Evolutionary conservation across 1,140 invertebrate species (phyloP).

Genomic region (Drosophila nikananu): DNA sequence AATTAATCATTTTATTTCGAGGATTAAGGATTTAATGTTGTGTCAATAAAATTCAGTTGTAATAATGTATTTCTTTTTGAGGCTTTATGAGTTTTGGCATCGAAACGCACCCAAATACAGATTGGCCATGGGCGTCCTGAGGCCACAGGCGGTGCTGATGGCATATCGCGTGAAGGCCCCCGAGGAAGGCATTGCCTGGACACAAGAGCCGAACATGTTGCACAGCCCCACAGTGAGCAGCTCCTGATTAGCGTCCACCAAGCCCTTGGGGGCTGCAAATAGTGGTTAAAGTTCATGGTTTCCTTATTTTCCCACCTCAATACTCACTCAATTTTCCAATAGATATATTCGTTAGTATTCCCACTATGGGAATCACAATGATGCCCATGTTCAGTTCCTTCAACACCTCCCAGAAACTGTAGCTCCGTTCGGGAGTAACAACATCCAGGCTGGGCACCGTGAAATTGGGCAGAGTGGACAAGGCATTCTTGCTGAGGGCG

Average conservation of each 20-base stretch:
- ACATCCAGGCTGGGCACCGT: constrained; percentile 88
- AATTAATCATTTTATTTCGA: neutral
- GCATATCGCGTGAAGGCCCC: constrained; percentile 92
- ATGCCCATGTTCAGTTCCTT: constrained; percentile 90
- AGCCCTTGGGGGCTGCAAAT: constrained; percentile 75
- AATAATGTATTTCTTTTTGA: neutral
- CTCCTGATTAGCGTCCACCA: constrained; percentile 90
- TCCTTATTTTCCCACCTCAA: accelerated
- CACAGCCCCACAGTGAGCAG: constrained; percentile 90
- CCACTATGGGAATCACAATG: constrained; percentile 91
- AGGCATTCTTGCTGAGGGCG: constrained; percentile 85
- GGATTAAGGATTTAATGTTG: neutral
- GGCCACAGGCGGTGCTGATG: constrained; percentile 91
- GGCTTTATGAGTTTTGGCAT: neutral
- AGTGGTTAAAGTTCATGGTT: neutral
- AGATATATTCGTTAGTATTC: constrained; percentile 93
- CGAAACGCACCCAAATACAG: constrained; percentile 87
- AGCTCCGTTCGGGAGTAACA: constrained; percentile 86
- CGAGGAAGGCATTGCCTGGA: constrained; percentile 91
- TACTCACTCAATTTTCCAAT: constrained; percentile 94
- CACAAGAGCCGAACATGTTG: constrained; percentile 91
- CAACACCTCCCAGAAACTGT: constrained; percentile 88
- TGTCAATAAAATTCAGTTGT: neutral
- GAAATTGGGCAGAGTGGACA: constrained; percentile 89
- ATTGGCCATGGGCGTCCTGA: constrained; percentile 91